Evolutionary conservation across 1,140 invertebrate species (phyloP).

Genomic region (Stegodyphus dumicola): DNA sequence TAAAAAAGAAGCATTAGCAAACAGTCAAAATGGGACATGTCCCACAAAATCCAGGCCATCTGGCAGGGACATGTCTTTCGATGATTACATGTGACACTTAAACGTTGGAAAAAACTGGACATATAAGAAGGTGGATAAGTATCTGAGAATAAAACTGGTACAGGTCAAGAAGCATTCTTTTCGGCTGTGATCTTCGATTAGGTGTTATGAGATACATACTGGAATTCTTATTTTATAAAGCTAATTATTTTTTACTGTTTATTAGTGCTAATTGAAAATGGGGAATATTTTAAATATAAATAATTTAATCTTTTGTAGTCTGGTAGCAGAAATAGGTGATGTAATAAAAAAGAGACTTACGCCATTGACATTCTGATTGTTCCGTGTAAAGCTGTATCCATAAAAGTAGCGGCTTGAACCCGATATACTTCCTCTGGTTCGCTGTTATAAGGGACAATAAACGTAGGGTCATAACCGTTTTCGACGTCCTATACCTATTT

Average conservation of each 20-base stretch:
- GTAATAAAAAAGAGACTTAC: conserved; percentile 1
- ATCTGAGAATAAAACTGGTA: neutral
- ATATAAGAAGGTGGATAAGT: conserved; percentile 12
- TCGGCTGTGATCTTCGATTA: neutral
- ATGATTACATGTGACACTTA: conserved; percentile 59
- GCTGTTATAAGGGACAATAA: conserved; percentile 54
- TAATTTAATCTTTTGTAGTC: no score
- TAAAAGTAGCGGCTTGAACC: conserved; percentile 55
- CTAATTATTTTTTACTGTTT: no score
- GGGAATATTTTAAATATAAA: no score
- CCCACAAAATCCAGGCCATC: conserved; percentile 53
- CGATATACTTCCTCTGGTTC: conserved; percentile 45
- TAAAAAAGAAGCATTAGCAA: neutral
- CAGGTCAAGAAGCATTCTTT: neutral
- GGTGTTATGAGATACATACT: neutral
- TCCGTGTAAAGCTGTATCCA: conserved; percentile 40
- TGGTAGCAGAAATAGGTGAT: no score
- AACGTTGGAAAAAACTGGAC: conserved; percentile 28
- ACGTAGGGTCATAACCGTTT: conserved; percentile 56
- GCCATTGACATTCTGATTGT: neutral
- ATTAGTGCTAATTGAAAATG: no score
- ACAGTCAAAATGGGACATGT: conserved; percentile 56
- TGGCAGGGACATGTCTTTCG: conserved; percentile 48
- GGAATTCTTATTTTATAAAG: no score
- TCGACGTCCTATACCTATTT: conserved; percentile 59